These are phyloP conservation scores for Himalopsyche tibetana DNA, from an alignment of 2,888 invertebrate genomes.

Conservation along the genomic window DNA sequence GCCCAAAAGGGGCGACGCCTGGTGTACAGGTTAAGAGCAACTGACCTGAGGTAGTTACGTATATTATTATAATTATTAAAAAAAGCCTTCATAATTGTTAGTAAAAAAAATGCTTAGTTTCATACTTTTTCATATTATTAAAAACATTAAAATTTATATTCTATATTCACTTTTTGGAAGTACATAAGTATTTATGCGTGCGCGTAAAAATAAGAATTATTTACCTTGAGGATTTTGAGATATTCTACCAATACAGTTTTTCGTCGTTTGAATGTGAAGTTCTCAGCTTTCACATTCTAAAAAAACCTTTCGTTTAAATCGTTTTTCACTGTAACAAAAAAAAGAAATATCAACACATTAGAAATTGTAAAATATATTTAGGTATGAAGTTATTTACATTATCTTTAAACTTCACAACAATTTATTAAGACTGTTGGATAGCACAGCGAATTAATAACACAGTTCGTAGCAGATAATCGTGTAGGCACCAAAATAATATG, in stretches of 20 bases:
- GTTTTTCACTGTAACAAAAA: slow-evolving; percentile 57
- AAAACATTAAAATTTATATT: not conserved
- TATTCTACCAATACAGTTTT: slow-evolving; percentile 40
- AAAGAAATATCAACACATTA: not conserved
- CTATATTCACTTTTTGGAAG: not conserved
- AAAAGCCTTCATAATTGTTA: not conserved
- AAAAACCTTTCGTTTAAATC: slow-evolving; percentile 57
- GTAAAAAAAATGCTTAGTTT: too few relatives aligned
- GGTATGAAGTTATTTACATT: not conserved
- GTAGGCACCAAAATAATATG: slow-evolving; percentile 62
- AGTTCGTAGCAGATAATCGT: slow-evolving; percentile 24
- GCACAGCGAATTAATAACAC: slow-evolving; percentile 14
- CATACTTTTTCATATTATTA: not conserved
- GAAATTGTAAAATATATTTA: slow-evolving; percentile 15
- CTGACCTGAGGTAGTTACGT: slow-evolving; percentile 23
- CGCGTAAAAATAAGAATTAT: slow-evolving; percentile 14
- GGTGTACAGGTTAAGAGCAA: not conserved
- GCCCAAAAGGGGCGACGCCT: slow-evolving; percentile 2
- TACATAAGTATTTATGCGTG: not conserved
- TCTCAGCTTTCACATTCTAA: slow-evolving; percentile 43
- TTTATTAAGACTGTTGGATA: slow-evolving; percentile 7
- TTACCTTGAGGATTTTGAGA: slow-evolving; percentile 38
- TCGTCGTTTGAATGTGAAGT: slow-evolving; percentile 45
- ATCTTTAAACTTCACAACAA: not conserved
- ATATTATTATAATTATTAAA: not conserved